phyloP scores from a whole-genome alignment of 2,797 vertebrate genomes.

The Zalophus californianus region DNA sequence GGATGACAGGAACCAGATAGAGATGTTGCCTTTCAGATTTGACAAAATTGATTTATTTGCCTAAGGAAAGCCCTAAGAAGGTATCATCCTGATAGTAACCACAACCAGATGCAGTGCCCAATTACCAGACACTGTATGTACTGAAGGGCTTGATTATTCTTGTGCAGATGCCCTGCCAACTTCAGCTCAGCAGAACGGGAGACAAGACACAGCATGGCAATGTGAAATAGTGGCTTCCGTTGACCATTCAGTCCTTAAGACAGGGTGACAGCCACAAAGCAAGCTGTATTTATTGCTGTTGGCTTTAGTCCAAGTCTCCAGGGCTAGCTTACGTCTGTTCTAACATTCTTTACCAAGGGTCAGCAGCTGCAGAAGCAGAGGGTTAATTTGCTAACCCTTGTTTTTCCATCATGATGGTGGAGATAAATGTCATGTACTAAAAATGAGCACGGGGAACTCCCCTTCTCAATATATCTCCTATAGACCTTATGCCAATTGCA shows the following conservation, averaged over 20 bases:
- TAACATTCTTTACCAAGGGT: background rate
- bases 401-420: background rate
- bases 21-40: slow-evolving; percentile 53
- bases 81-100: background rate
- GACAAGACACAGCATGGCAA: background rate
- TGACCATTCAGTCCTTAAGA: background rate
- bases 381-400: background rate
- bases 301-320: background rate
- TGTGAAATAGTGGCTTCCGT: background rate
- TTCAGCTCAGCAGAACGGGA: background rate
- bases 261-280: background rate
- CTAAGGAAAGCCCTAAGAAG: slow-evolving; percentile 17
- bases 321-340: background rate
- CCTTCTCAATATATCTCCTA: background rate
- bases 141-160: background rate
- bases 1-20: slow-evolving; percentile 24
- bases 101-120: background rate
- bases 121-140: fast-evolving
- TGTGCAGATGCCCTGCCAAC: background rate
- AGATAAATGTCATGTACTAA: background rate
- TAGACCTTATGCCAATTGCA: background rate
- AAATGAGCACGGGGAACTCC: background rate
- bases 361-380: slow-evolving; percentile 20
- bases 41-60: slow-evolving; percentile 15
- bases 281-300: background rate